phyloP scores from a whole-genome alignment of 2,797 vertebrate genomes.

The Lagocephalus sceleratus region DNA sequence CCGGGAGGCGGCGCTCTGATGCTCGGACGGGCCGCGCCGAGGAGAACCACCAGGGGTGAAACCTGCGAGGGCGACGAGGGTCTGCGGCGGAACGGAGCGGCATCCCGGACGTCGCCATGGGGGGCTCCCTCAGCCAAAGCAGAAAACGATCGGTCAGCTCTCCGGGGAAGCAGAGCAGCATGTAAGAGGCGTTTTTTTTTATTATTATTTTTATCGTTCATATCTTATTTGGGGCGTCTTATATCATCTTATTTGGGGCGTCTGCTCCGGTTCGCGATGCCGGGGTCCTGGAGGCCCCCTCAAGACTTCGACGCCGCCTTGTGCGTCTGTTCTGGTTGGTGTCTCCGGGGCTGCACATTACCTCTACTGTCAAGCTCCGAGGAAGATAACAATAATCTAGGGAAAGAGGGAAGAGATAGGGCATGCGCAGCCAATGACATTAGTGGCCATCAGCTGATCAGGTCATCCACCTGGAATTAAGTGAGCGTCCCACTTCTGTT shows the following conservation, averaged over 20 bases:
- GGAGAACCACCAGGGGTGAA: conserved; percentile 48
- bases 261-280: too few relatives aligned
- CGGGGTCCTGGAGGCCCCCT: too few relatives aligned
- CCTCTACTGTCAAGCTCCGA: conserved; percentile 24
- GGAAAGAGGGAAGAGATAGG: conserved; percentile 5
- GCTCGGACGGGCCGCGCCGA: conserved; percentile 18
- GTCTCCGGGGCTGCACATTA: conserved; percentile 10
- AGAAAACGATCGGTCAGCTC: conserved; percentile 63
- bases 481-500: neutral
- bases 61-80: conserved; percentile 15
- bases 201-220: too few relatives aligned
- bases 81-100: conserved; percentile 22
- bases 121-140: conserved; percentile 69
- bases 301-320: conserved; percentile 11
- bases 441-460: conserved; percentile 16
- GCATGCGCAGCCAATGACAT: conserved; percentile 25
- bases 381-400: conserved; percentile 38
- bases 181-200: conserved; percentile 68
- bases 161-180: conserved; percentile 66
- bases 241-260: too few relatives aligned
- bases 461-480: conserved; percentile 29
- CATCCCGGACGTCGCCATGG: conserved; percentile 59
- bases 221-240: too few relatives aligned
- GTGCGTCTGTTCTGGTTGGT: conserved; percentile 10
- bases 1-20: conserved; percentile 34